Evolutionary conservation across 1,140 invertebrate genomes (phyloP).

Genomic region (Papilio helenus): DNA sequence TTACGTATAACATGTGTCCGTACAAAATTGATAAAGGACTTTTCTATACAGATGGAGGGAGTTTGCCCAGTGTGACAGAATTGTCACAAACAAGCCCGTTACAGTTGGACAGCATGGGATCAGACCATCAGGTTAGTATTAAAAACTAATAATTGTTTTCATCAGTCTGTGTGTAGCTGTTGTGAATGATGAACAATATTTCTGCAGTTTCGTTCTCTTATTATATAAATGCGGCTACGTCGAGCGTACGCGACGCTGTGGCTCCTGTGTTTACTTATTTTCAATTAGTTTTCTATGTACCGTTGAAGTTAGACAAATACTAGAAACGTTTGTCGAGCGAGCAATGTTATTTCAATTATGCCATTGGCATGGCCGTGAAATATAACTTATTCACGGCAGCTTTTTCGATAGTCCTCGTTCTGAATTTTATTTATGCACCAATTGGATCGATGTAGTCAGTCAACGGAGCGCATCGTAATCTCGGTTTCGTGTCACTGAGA

Average conservation of each 20-base stretch:
- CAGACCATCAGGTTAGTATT: slow-evolving; percentile 45
- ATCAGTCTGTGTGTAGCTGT: neutral
- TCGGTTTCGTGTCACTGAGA: slow-evolving; percentile 21
- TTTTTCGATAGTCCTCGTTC: slow-evolving; percentile 38
- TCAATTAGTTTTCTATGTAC: neutral
- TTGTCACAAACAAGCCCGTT: slow-evolving; percentile 41
- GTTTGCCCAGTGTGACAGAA: slow-evolving; percentile 42
- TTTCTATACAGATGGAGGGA: slow-evolving; percentile 40
- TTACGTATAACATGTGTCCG: neutral
- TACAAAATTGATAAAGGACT: neutral
- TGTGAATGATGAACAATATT: neutral
- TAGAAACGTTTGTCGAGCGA: neutral
- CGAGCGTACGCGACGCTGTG: neutral
- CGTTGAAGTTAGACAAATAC: slow-evolving; percentile 2
- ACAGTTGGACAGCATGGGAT: slow-evolving; percentile 39
- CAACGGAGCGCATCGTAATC: slow-evolving; percentile 35
- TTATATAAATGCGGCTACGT: slow-evolving; percentile 1
- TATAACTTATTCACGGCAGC: slow-evolving; percentile 38
- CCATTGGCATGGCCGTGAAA: slow-evolving; percentile 29
- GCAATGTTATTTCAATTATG: slow-evolving; percentile 12
- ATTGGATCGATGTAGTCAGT: slow-evolving; percentile 27
- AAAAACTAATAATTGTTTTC: neutral
- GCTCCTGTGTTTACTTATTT: neutral
- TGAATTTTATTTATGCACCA: slow-evolving; percentile 38
- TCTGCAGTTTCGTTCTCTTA: neutral